These are phyloP conservation scores for Polyergus mexicanus DNA, from an alignment of 1,140 invertebrate species.

Conservation along the genomic window DNA sequence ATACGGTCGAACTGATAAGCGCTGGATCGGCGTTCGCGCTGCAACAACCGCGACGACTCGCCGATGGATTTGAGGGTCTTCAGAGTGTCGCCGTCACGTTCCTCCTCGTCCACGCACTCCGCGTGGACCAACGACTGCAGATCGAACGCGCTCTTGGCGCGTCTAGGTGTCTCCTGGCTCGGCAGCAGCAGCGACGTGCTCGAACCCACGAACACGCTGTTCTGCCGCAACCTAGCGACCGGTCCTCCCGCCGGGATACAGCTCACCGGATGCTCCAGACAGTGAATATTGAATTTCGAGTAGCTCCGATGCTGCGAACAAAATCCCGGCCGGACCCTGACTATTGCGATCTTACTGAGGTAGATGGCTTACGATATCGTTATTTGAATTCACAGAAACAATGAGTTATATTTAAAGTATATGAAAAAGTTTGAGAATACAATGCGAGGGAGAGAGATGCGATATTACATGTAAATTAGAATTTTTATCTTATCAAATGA, in stretches of 20 bases:
- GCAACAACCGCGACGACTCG: slow-evolving; percentile 56
- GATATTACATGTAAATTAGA: background rate
- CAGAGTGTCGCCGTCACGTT: slow-evolving; percentile 66
- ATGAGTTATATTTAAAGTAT: background rate
- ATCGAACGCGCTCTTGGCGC: slow-evolving; percentile 94
- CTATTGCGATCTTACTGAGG: background rate
- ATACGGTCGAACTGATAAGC: slow-evolving; percentile 71
- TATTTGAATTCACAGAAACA: background rate
- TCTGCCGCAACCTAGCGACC: slow-evolving; percentile 88
- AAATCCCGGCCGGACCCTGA: background rate
- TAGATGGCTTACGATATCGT: background rate
- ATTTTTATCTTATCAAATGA: too few species aligned
- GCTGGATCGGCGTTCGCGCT: slow-evolving; percentile 69
- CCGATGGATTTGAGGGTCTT: slow-evolving; percentile 44
- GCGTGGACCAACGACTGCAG: slow-evolving; percentile 90
- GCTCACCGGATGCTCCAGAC: slow-evolving; percentile 86
- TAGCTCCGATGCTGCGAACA: slow-evolving; percentile 89
- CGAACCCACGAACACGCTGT: slow-evolving; percentile 94
- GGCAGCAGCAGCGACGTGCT: slow-evolving; percentile 87
- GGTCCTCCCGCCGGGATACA: background rate
- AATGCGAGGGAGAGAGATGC: too few species aligned
- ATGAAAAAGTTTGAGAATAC: background rate
- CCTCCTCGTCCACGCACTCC: slow-evolving; percentile 63
- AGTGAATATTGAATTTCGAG: slow-evolving; percentile 90
- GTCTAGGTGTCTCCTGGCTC: slow-evolving; percentile 88